Base-by-base conservation (phyloP, 2,888 invertebrate species). In the Nephrotoma flavescens region DNA sequence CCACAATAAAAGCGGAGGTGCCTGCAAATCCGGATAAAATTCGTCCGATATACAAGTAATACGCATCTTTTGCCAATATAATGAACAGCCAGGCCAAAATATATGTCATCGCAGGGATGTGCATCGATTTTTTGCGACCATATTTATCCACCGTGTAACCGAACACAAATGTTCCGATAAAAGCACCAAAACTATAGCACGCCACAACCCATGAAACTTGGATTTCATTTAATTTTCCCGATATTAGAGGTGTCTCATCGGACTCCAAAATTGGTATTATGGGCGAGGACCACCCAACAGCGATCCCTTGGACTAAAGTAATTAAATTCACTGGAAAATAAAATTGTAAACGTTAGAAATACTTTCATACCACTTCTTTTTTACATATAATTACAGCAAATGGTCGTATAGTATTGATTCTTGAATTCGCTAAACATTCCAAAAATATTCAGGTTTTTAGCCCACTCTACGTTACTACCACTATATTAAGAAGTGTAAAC, bases 21-120 rank as follows among this genome's bases (percentile, higher is more conserved):
- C 90, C 90, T 0, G 89, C 89, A 0, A 89, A 42, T 12, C 91
- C 91, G 2, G 89, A 90, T 0, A 91, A 41, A 86, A 91, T 89
- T 57, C 91, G 87, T 0, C 89, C 87, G 86, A 90, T 1, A 5
- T 84, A 84, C 15, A 84, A 84, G 12, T 6, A 84, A 84, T 84
- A 84, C 3, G 9, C 84, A 84, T 84, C 42, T 42, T 88, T 88
- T 0, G 91, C 91, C 42, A 88, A 89, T 0, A 90, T 89, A 86
- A 91, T 90, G 0, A 90, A 88, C 2, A 89, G 71, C 91, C 91
- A 91, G n/a, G 90, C 89, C 6, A 90, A 87, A 19, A 87, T 86
- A 86, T 87, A 86, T 2, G 88, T 87, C 19, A 88, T 11, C 4
- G 87, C 86, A 11, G 87, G 41, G 2, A 87, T 42, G 15, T 87